Percentiles rank a stretch among this genome's conserved stretches.
phyloP scores from a whole-genome alignment of 1,140 invertebrate genomes.

The Nebria ingens region DNA sequence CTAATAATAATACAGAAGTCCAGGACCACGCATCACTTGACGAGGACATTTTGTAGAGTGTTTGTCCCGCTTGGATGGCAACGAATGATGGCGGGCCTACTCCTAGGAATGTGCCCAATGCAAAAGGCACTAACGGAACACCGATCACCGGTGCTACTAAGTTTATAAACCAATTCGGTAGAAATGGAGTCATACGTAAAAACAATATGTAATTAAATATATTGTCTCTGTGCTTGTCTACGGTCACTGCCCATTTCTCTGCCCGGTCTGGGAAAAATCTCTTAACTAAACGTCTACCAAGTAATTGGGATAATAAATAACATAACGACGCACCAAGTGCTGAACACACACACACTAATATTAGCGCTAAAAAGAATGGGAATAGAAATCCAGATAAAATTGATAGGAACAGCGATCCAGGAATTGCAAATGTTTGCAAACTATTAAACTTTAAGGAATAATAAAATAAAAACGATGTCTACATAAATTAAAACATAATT shows the following conservation, averaged over 20 bases:
- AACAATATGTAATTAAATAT: slow-evolving; percentile 96
- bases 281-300: slow-evolving; percentile 74
- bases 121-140: slow-evolving; percentile 87
- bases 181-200: slow-evolving; percentile 90
- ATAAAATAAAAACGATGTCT: slow-evolving; percentile 11
- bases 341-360: slow-evolving; percentile 91
- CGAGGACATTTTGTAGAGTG: slow-evolving; percentile 83
- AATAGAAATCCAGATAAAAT: slow-evolving; percentile 97
- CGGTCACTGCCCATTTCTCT: slow-evolving; percentile 71
- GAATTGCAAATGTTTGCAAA: slow-evolving; percentile 98
- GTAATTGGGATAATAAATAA: slow-evolving; percentile 82
- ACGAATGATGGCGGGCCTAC: slow-evolving; percentile 97
- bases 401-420: slow-evolving; percentile 95
- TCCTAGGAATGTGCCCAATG: slow-evolving; percentile 85
- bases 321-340: slow-evolving; percentile 92
- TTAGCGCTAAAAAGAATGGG: slow-evolving; percentile 79
- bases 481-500: background rate
- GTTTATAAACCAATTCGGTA: slow-evolving; percentile 99
- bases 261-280: slow-evolving; percentile 86
- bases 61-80: slow-evolving; percentile 95
- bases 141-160: slow-evolving; percentile 92
- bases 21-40: slow-evolving; percentile 84
- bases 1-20: slow-evolving; percentile 70
- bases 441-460: slow-evolving; percentile 44
- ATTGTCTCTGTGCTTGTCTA: slow-evolving; percentile 77